Percentiles rank a stretch among this genome's conserved stretches.
Conservation (phyloP, 2,888 invertebrate genomes). For the Pristionchus fissidentatus region DNA sequence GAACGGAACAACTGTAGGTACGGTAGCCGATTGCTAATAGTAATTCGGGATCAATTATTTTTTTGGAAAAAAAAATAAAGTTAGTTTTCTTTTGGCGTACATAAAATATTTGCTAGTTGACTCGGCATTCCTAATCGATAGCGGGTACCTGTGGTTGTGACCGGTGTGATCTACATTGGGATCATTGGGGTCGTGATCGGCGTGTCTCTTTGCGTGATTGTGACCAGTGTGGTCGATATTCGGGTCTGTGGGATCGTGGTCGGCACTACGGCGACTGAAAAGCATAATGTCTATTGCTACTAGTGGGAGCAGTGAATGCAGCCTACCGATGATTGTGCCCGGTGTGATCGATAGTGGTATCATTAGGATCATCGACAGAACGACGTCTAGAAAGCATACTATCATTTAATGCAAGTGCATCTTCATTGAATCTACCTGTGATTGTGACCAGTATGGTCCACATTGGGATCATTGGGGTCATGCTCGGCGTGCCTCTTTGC, state of each 20-base stretch:
- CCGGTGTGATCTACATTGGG: background rate
- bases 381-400: background rate
- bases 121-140: too few relatives aligned
- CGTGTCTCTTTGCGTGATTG: background rate
- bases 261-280: background rate
- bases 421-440: too few relatives aligned
- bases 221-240: slow-evolving; percentile 48
- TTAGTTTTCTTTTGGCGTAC: too few relatives aligned
- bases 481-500: too few relatives aligned
- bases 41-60: too few relatives aligned
- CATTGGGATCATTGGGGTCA: slow-evolving; percentile 50
- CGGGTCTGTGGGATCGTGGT: slow-evolving; percentile 21
- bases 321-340: background rate
- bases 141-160: slow-evolving; percentile 10
- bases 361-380: background rate
- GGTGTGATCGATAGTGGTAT: background rate
- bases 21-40: too few relatives aligned
- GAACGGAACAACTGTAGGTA: background rate
- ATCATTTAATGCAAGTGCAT: too few relatives aligned
- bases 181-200: background rate
- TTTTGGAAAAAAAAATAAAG: too few relatives aligned
- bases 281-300: slow-evolving; percentile 15
- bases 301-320: slow-evolving; percentile 33
- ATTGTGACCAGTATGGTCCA: slow-evolving; percentile 57
- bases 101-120: too few relatives aligned